A percentile compares a stretch with the other conserved stretches of the same genome.
Conservation (phyloP, 2,113 vertebrate species). For the Bombycilla garrulus region DNA sequence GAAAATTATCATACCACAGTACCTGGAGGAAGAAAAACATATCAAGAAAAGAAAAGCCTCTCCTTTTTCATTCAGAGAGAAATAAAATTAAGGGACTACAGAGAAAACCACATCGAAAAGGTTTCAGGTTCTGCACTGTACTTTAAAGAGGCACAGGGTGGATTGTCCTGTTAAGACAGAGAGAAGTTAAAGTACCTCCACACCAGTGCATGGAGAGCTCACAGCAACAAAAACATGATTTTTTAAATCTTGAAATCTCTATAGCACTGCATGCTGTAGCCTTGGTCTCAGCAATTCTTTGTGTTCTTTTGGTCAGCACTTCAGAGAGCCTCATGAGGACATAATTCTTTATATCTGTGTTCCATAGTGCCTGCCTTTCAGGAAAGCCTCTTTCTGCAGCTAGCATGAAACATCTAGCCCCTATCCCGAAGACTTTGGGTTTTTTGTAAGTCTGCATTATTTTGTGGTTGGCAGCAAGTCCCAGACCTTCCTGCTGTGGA, state of each 20-base stretch:
- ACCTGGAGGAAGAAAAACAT: not conserved
- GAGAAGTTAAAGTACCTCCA: not conserved
- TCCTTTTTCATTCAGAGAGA: not conserved
- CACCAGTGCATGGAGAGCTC: not conserved
- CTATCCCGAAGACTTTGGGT: not conserved
- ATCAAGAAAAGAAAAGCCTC: not conserved
- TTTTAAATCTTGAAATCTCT: not conserved
- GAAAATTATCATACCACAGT: conserved; percentile 21
- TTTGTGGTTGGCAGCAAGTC: not conserved
- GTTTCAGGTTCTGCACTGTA: not conserved
- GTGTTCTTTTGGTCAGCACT: not conserved
- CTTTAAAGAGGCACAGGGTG: not conserved
- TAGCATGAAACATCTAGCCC: not conserved
- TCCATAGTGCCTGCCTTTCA: not conserved
- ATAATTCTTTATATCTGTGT: not conserved
- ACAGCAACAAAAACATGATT: not conserved
- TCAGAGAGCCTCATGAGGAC: not conserved
- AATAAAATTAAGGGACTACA: not conserved
- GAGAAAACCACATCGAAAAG: not conserved
- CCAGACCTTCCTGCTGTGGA: not conserved
- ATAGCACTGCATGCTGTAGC: not conserved
- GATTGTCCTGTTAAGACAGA: not conserved
- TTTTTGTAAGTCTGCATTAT: not conserved
- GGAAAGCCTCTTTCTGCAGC: not conserved
- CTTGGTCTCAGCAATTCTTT: not conserved